Evolutionary conservation across 1,140 invertebrate genomes (phyloP), one percentile per base, ranked within the genome.

Genomic region (Acromyrmex echinatior): DNA sequence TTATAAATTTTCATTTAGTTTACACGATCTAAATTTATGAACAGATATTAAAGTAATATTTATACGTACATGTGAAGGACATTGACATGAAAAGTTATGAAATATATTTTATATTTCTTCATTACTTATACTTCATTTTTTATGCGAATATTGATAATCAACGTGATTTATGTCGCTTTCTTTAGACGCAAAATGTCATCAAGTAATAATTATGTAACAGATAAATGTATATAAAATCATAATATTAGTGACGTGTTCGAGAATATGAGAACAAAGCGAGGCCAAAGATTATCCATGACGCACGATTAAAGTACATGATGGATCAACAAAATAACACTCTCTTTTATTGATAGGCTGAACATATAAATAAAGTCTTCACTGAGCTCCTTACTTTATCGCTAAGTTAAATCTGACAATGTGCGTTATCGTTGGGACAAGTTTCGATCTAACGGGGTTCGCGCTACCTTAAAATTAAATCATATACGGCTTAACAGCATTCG

Each of bases 291-390:
- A n/a, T 18, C n/a, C 12, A n/a, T 63, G 63, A 71, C 18, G 31
- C 21, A 85, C 18, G 58, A 39, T 62, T 86, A 51, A 86, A 63
- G 31, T 60, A 78, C 66, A 87, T 86, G 45, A 70, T 66, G 86
- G 80, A 85, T 80, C 71, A 80, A 88, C 63, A 79, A 89, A 62
- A 87, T 82, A 86, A 85, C 77, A 62, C 71, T 71, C 21, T 86
- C 78, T 73, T 80, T 82, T 84, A 62, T 88, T 91, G 62, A 89
- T 91, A 87, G 76, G 88, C 66, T 77, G 66, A 91, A 88, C 88
- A 81, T 89, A 90, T 89, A 87, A 90, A 91, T 89, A 87, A 87
- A 92, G 70, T 87, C 60, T 77, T 91, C 73, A 39, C 76, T 65
- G 65, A 58, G 62, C 56, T 56, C 79, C 60, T 53, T 51, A 63